Conservation (phyloP, 2,113 vertebrate species). For the Monopterus albus region DNA sequence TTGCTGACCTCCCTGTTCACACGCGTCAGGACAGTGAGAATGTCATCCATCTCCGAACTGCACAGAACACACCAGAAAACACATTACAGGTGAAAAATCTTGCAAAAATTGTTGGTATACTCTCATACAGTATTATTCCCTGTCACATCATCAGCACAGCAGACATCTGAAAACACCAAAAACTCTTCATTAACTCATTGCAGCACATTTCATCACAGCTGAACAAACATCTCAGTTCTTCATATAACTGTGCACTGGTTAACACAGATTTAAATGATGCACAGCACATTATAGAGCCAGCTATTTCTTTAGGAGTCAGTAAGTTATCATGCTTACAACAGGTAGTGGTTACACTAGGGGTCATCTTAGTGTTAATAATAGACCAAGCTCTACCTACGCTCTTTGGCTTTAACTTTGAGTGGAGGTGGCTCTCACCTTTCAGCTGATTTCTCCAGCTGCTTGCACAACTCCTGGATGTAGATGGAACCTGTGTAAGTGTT, state of each 20-base stretch:
- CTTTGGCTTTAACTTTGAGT: neutral
- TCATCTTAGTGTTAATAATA: neutral
- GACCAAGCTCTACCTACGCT: neutral
- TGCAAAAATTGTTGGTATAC: no score
- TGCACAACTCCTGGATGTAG: constrained; percentile 86
- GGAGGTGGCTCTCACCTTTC: constrained; percentile 60
- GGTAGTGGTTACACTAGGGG: neutral
- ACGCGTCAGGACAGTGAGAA: constrained; percentile 85
- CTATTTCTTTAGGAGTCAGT: no score
- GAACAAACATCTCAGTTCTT: no score
- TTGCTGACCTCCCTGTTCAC: constrained; percentile 88
- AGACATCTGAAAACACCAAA: neutral
- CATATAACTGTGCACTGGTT: no score
- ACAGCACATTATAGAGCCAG: no score
- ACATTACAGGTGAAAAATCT: neutral
- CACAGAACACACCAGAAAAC: constrained; percentile 3
- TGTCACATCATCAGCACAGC: neutral
- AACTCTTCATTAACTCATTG: neutral
- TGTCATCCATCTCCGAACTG: constrained; percentile 72
- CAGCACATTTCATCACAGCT: no score
- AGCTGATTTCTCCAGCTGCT: constrained; percentile 63
- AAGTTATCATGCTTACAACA: neutral
- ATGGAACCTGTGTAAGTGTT: constrained; percentile 58
- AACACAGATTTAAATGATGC: no score
- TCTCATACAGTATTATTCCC: neutral